A percentile compares a stretch with the other conserved stretches of the same genome.
phyloP scores from a whole-genome alignment of 1,140 invertebrate species.

The Drosophila pallidifrons region DNA sequence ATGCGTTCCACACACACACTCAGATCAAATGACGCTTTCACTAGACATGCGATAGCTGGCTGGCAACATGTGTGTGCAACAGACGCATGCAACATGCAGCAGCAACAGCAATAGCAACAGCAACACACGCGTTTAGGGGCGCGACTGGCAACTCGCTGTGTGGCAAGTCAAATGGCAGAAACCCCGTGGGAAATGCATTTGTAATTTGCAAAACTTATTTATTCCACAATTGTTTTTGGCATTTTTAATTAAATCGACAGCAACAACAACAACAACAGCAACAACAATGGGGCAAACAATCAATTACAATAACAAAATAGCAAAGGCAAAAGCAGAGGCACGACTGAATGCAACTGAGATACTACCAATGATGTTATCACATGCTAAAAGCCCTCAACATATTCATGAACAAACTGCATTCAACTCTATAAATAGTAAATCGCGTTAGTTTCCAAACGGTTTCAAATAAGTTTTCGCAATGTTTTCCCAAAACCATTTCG shows the following conservation, averaged over 20 bases:
- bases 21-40: constrained; percentile 43
- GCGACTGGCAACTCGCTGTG: constrained; percentile 3
- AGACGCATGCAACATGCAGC: constrained; percentile 24
- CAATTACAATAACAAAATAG: constrained; percentile 27
- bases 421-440: background rate
- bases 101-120: constrained; percentile 13
- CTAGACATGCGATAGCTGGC: constrained; percentile 36
- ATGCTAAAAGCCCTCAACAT: background rate
- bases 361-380: constrained; percentile 6
- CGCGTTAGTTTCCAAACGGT: background rate
- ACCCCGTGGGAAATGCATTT: constrained; percentile 61
- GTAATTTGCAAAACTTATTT: constrained; percentile 33
- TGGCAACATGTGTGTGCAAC: constrained; percentile 19
- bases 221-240: constrained; percentile 47
- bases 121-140: background rate
- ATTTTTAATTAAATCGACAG: constrained; percentile 73
- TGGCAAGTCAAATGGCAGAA: constrained; percentile 65
- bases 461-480: background rate
- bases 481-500: background rate
- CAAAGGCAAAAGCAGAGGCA: background rate
- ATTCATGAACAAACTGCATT: background rate
- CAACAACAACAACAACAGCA: constrained; percentile 8
- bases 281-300: constrained; percentile 9
- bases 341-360: constrained; percentile 16
- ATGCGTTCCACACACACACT: constrained; percentile 28